These are phyloP conservation scores for Megaceryle maxima DNA, from an alignment of 2,113 vertebrate genomes.

Conservation along the genomic window DNA sequence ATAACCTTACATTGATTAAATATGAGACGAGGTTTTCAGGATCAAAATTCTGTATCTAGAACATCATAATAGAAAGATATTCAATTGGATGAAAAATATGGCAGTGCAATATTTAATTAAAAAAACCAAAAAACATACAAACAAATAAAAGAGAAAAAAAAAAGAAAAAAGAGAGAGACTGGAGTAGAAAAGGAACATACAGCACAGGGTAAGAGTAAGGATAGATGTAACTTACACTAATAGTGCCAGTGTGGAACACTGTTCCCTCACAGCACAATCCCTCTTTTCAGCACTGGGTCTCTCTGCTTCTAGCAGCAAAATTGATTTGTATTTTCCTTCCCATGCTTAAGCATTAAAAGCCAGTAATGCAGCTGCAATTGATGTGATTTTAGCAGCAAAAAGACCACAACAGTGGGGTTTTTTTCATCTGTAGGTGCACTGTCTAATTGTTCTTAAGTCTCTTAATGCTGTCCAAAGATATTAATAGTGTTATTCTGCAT, in stretches of 20 bases:
- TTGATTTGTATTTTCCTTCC: fast-evolving
- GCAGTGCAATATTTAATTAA: background rate
- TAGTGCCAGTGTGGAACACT: background rate
- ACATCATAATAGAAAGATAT: background rate
- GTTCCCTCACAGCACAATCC: background rate
- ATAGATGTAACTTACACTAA: fast-evolving
- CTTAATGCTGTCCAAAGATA: background rate
- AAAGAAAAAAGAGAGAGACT: background rate
- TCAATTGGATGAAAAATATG: background rate
- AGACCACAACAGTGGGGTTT: fast-evolving
- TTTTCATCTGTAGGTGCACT: background rate
- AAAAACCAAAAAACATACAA: background rate
- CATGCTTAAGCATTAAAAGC: background rate
- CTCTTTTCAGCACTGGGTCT: background rate
- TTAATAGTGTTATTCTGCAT: background rate
- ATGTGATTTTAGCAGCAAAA: background rate
- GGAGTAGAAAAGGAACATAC: background rate
- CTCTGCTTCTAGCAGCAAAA: background rate
- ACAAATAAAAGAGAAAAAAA: background rate
- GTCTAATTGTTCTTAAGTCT: background rate
- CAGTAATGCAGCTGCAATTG: background rate
- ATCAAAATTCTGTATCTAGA: background rate
- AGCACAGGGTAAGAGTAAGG: background rate
- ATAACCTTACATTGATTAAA: background rate
- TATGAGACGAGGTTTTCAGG: background rate